phyloP scores from a whole-genome alignment of 2,888 invertebrate species.

The Volucella zonaria region DNA sequence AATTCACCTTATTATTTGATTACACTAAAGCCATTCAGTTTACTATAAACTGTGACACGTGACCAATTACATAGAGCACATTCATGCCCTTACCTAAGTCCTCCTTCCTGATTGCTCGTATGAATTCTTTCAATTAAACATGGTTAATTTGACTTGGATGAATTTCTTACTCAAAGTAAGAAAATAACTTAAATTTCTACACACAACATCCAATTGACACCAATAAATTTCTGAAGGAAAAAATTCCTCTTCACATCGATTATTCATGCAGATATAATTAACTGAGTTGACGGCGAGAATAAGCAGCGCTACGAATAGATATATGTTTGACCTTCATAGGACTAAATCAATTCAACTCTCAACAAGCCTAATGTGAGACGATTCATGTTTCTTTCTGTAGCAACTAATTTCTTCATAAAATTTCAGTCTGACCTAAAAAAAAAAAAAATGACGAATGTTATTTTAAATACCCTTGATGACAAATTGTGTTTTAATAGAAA shows the following conservation, averaged over 20 bases:
- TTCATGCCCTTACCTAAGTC: too few relatives aligned
- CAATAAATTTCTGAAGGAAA: conserved; percentile 33
- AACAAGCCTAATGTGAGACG: conserved; percentile 6
- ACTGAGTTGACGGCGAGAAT: conserved; percentile 16
- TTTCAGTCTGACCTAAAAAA: conserved; percentile 2
- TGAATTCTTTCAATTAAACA: background rate
- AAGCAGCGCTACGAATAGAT: background rate
- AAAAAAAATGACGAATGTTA: conserved; percentile 10
- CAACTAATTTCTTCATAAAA: conserved; percentile 12
- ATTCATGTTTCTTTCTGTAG: conserved; percentile 1
- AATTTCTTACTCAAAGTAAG: background rate
- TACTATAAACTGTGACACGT: too few relatives aligned
- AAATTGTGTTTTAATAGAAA: background rate
- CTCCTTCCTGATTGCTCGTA: too few relatives aligned
- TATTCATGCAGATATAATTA: conserved; percentile 46
- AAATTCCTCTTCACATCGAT: conserved; percentile 55
- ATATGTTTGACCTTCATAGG: conserved; percentile 60
- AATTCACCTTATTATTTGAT: too few relatives aligned
- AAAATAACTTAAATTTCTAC: conserved; percentile 12
- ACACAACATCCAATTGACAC: conserved; percentile 56
- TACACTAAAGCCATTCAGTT: too few relatives aligned
- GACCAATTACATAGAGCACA: too few relatives aligned
- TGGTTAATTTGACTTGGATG: conserved; percentile 20
- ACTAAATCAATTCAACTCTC: conserved; percentile 51
- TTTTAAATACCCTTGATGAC: background rate